Evolutionary conservation across 2,113 vertebrate genomes (phyloP), one percentile per base, ranked within the genome.

Genomic region (Alethe diademata): DNA sequence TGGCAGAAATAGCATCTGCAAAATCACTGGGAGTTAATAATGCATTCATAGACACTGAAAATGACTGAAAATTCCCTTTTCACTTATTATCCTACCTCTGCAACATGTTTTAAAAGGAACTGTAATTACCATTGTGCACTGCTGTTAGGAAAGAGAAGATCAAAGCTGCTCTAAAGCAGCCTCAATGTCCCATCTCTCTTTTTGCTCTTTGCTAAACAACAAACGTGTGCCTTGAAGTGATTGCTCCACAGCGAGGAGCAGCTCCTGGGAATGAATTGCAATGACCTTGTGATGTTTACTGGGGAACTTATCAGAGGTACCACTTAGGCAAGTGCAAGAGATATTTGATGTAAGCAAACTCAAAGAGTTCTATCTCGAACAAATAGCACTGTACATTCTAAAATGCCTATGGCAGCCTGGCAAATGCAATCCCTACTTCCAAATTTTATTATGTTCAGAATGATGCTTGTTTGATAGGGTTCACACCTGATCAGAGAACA

Each of bases 11-110:
- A 92, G 87, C 85, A 92, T 88, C 90, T 94, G 90, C 88, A 94
- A 60, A 96, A 93, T 92, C 78, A 67, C 78, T 92, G 75, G n/a
- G 75, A 93, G 64, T 92, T 96, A 90, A 95, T 95, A 96, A 96
- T 4, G 48, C 88, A 88, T 94, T 96, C 85, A 96, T 80, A 12
- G 35, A 36, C 92, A 61, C 72, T 29, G 94, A 86, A 89, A 95
- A 96, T 19, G 64, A 88, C 69, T 40, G 64, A 93, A 94, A 93
- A 96, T 61, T 95, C 93, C 90, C 94, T 90, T 95, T 84, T 86
- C 92, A 53, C 82, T 94, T 90, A 85, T 95, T 92, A 94, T 76
- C 80, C 95, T 51, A 87, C 90, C 69, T 95, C 84, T 54, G 58
- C 10, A 83, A 40, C 78, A 86, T 6, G 5, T 73, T 93, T 92